Evolutionary conservation across 2,888 invertebrate species (phyloP).

Genomic region (Linnaemya tessellans): DNA sequence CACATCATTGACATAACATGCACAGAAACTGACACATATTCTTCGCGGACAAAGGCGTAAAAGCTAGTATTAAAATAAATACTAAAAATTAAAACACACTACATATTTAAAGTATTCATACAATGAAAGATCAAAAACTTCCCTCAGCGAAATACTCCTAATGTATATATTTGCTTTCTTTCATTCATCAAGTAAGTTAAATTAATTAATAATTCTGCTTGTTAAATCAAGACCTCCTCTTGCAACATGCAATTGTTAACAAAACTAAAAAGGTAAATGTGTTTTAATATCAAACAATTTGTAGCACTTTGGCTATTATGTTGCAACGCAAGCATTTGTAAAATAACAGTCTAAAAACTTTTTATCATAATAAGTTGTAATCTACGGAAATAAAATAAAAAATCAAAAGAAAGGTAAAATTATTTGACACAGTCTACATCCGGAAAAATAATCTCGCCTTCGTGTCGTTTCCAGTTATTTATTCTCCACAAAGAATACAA

Average conservation of each 20-base stretch:
- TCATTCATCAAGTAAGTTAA: too few species aligned
- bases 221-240: background rate
- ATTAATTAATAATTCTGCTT: too few species aligned
- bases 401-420: background rate
- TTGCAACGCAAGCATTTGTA: background rate
- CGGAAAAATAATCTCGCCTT: background rate
- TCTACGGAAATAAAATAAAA: background rate
- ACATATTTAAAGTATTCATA: too few species aligned
- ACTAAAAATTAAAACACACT: too few species aligned
- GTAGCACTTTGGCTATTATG: background rate
- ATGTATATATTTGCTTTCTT: too few species aligned
- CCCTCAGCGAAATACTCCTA: too few species aligned
- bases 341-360: background rate
- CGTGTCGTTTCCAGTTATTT: background rate
- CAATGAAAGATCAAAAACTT: too few species aligned
- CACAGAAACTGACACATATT: too few species aligned
- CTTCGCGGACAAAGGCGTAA: too few species aligned
- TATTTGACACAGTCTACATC: background rate
- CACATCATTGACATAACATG: too few species aligned
- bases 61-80: too few species aligned
- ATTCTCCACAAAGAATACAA: background rate
- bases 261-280: background rate
- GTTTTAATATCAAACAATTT: background rate
- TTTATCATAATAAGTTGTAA: background rate
- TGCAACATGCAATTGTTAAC: background rate